A percentile compares a stretch with the other conserved stretches of the same genome.
Evolutionary conservation across 2,888 invertebrate species (phyloP).

Genomic region (Scaptomyza polygonia): DNA sequence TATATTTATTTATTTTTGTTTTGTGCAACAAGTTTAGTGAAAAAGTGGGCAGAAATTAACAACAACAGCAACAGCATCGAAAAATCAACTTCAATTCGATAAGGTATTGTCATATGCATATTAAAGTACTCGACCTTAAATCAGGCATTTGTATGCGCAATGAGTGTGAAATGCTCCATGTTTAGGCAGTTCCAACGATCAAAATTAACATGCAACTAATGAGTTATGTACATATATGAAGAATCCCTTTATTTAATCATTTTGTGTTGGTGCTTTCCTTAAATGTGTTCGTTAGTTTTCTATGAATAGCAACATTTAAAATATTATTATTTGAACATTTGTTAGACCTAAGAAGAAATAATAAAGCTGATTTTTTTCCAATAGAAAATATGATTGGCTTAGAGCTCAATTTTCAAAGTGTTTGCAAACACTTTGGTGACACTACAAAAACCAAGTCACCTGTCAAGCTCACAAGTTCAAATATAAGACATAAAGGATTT

Average conservation of each 20-base stretch:
- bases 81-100: constrained; percentile 2
- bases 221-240: background rate
- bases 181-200: constrained; percentile 24
- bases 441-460: background rate
- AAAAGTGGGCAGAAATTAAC: background rate
- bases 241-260: background rate
- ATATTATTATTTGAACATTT: no score
- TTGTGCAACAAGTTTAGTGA: constrained; percentile 39
- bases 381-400: no score
- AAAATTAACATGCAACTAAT: background rate
- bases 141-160: constrained; percentile 53
- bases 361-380: no score
- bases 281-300: background rate
- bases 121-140: constrained; percentile 27
- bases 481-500: no score
- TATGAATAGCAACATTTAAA: no score
- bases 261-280: background rate
- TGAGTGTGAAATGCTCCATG: constrained; percentile 32
- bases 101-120: constrained; percentile 55
- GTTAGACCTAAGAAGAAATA: no score
- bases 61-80: background rate
- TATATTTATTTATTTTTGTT: constrained; percentile 17
- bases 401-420: no score
- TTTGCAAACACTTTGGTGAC: background rate
- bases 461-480: no score